These are phyloP conservation scores for Tenualosa ilisha DNA, from an alignment of 2,797 vertebrate species.

Conservation along the genomic window DNA sequence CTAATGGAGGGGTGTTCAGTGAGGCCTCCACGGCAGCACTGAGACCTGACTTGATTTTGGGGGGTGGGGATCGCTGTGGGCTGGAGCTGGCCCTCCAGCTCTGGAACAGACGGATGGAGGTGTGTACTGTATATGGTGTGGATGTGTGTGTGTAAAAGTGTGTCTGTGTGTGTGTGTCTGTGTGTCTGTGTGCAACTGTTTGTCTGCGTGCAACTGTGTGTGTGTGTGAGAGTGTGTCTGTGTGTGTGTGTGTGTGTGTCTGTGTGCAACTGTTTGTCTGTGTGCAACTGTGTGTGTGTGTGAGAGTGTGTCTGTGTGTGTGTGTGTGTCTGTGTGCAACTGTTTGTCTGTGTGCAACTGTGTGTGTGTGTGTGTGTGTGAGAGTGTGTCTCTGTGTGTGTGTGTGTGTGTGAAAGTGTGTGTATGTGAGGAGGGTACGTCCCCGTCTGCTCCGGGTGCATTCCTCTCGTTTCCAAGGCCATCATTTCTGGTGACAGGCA, in stretches of 20 bases:
- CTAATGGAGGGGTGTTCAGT: not conserved
- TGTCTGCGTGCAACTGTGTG: too few species aligned
- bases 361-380: not conserved
- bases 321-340: not conserved
- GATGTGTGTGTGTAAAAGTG: not conserved
- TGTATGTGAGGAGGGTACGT: not conserved
- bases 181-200: slow-evolving; percentile 25
- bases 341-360: not conserved
- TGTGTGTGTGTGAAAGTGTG: slow-evolving; percentile 25
- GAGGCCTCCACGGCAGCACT: not conserved
- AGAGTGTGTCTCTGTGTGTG: slow-evolving; percentile 19
- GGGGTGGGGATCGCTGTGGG: too few species aligned
- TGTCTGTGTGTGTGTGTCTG: not conserved
- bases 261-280: too few species aligned
- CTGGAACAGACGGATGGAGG: not conserved
- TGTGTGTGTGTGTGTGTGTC: not conserved
- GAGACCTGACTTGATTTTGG: not conserved
- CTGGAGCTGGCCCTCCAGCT: not conserved
- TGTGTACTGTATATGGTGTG: not conserved
- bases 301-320: slow-evolving; percentile 6
- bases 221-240: slow-evolving; percentile 23
- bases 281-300: slow-evolving; percentile 27
- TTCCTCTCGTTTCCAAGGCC: too few species aligned
- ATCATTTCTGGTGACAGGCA: not conserved
- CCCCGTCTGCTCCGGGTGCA: not conserved